Evolutionary conservation across 1,140 invertebrate species (phyloP), one percentile per base, ranked within the genome.

Genomic region (Heliconius nattereri): DNA sequence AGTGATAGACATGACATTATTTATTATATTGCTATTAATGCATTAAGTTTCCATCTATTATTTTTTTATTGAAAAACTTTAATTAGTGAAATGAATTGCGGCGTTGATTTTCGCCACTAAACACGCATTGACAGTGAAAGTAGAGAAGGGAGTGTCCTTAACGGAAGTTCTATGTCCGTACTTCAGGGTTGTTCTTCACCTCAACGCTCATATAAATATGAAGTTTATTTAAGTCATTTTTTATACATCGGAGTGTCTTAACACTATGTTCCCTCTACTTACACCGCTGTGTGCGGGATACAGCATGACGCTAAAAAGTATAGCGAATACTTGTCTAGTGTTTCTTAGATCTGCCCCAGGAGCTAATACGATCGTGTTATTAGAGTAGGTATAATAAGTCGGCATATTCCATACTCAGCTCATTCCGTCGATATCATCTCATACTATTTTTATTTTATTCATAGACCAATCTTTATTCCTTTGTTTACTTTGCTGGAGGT

Each of bases 361-460:
- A 91, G 84, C 89, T 91, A 92, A 93, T 92, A 92, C 88, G 92
- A 85, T 90, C 84, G 78, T 85, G 88, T 91, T 92, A 92, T 91
- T 91, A 92, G 85, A 87, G 84, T 84, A 81, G 81, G 85, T 88
- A 92, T 92, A 94, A 94, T 92, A 94, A 91, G 87, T 90, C 90
- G 90, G 86, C 90, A 90, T 91, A 91, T 90, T 89, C 90, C 87
- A 86, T 89, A 86, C 88, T 90, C 90, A 90, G 92, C 90, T 88
- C 84, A 87, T 91, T 90, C 80, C 83, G 79, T 54, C 76, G 90
- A 92, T 92, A 90, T 84, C 84, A 92, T 92, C 91, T 89, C 81
- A 75, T 85, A 84, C 84, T 90, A 94, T 92, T 94, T 92, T 92
- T 94, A 94, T 94, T 94, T 94, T 94, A 94, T 94, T 92, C 92